A percentile compares a stretch with the other conserved stretches of the same genome.
phyloP scores from a whole-genome alignment of 2,797 vertebrate genomes.

The Enteromius treurensis region DNA sequence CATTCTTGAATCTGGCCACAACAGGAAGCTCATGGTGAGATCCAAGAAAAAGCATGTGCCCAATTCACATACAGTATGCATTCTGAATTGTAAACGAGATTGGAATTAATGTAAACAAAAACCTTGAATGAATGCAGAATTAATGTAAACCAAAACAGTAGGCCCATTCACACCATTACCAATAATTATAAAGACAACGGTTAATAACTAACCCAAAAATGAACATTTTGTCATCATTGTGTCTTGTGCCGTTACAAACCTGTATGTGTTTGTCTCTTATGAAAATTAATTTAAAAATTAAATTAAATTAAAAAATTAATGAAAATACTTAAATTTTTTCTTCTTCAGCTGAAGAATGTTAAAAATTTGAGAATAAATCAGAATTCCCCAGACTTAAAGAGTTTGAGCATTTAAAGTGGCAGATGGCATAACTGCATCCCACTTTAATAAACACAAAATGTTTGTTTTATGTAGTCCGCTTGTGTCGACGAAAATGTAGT shows the following conservation, averaged over 20 bases:
- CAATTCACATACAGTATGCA: background rate
- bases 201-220: background rate
- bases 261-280: background rate
- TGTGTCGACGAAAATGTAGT: background rate
- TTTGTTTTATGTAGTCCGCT: background rate
- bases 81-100: background rate
- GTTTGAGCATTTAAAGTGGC: background rate
- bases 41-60: slow-evolving; percentile 1
- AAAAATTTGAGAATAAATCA: background rate
- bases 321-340: background rate
- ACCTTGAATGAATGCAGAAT: background rate
- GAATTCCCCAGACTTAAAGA: background rate
- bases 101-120: background rate
- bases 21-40: slow-evolving; percentile 1
- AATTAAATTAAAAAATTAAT: no score
- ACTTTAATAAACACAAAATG: background rate
- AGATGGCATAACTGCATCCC: background rate
- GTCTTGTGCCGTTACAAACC: background rate
- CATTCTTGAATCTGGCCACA: background rate
- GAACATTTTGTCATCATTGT: background rate
- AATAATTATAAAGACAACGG: background rate
- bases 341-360: background rate
- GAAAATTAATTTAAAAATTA: no score
- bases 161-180: background rate
- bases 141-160: background rate